A percentile compares a stretch with the other conserved stretches of the same genome.
phyloP scores from a whole-genome alignment of 92 coral and sea anemone species.

The Isaurus tuberculatus region DNA sequence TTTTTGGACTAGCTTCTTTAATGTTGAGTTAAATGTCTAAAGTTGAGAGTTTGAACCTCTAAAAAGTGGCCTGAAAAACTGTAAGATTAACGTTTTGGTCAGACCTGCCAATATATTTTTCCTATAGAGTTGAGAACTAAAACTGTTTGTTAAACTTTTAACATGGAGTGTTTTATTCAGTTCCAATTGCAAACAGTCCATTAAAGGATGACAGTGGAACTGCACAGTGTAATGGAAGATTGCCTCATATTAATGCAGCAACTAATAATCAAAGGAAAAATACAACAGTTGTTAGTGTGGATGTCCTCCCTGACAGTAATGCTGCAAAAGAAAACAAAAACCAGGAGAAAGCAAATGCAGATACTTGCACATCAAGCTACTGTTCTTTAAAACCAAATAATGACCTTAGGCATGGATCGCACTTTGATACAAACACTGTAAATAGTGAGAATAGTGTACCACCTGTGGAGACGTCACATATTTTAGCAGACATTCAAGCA shows the following conservation, averaged over 20 bases:
- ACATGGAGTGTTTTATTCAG: constrained; percentile 2
- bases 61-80: too few relatives aligned
- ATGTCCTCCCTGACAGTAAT: background rate
- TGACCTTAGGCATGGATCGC: constrained; percentile 1
- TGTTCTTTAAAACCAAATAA: background rate
- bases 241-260: constrained; percentile 2
- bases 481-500: constrained; percentile 67
- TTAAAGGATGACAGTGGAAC: constrained; percentile 12
- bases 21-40: too few relatives aligned
- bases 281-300: constrained; percentile 10
- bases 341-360: background rate
- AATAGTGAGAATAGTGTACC: constrained; percentile 48
- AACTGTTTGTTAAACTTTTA: background rate
- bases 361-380: constrained; percentile 5
- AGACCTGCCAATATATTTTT: too few relatives aligned
- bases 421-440: constrained; percentile 38
- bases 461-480: constrained; percentile 62
- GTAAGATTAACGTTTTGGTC: too few relatives aligned
- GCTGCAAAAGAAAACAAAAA: background rate
- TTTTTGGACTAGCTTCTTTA: too few relatives aligned
- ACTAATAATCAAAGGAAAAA: background rate
- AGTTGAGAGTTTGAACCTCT: too few relatives aligned
- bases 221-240: constrained; percentile 14
- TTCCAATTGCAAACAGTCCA: constrained; percentile 30
- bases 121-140: background rate